Conservation (phyloP, 2,888 invertebrate species). For the Euphydryas editha region DNA sequence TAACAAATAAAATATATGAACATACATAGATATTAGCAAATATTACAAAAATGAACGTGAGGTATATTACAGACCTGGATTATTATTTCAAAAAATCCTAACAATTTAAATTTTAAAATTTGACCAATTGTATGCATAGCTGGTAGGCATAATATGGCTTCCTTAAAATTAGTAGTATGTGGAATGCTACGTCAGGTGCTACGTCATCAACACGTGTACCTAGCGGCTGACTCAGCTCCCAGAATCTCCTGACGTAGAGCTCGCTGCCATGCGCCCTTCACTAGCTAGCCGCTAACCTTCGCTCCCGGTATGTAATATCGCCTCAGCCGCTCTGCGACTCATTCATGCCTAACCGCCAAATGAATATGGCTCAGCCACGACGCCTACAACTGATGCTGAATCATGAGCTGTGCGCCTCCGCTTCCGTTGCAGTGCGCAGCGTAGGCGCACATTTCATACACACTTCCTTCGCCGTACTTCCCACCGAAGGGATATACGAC, state of each 20-base stretch:
- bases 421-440: slow-evolving; percentile 64
- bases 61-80: too few species aligned
- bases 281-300: slow-evolving; percentile 49
- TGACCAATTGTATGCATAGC: neutral
- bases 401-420: slow-evolving; percentile 62
- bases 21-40: too few species aligned
- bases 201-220: slow-evolving; percentile 74
- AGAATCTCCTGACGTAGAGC: slow-evolving; percentile 63
- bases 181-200: slow-evolving; percentile 74
- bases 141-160: neutral
- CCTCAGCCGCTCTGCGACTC: slow-evolving; percentile 50
- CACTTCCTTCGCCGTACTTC: slow-evolving; percentile 72
- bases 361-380: slow-evolving; percentile 45
- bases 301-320: slow-evolving; percentile 56
- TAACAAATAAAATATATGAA: too few species aligned
- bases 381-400: slow-evolving; percentile 56
- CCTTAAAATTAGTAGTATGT: slow-evolving; percentile 41
- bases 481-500: slow-evolving; percentile 51
- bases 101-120: neutral
- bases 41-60: too few species aligned
- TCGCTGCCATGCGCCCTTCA: slow-evolving; percentile 41
- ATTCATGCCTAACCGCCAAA: slow-evolving; percentile 41
- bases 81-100: too few species aligned
- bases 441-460: slow-evolving; percentile 75
- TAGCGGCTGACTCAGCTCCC: slow-evolving; percentile 64